Evolutionary conservation across 1,140 invertebrate genomes (phyloP).

Genomic region (Cephus cinctus): DNA sequence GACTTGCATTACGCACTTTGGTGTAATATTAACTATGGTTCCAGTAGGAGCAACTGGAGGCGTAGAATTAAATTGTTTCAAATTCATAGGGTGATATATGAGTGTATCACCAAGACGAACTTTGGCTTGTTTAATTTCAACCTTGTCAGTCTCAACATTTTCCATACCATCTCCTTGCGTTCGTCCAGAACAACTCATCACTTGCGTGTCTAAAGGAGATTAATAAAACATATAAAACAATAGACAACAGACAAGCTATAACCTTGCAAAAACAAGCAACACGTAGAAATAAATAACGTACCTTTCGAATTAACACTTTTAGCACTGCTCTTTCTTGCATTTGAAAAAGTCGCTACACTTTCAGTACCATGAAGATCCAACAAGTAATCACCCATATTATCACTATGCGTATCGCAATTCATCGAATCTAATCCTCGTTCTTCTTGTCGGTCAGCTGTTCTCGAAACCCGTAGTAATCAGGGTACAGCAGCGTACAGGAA

Average conservation of each 20-base stretch:
- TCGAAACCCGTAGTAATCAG: too few relatives aligned
- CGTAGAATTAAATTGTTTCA: constrained; percentile 42
- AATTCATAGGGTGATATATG: constrained; percentile 54
- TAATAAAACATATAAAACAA: background rate
- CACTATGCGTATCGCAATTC: background rate
- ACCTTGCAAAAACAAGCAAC: constrained; percentile 13
- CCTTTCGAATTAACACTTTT: constrained; percentile 20
- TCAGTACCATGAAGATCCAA: background rate
- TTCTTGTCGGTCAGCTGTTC: too few relatives aligned
- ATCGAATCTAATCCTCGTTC: background rate
- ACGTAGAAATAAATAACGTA: constrained; percentile 7
- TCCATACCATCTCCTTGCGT: constrained; percentile 62
- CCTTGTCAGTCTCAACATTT: constrained; percentile 33
- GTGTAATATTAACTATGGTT: constrained; percentile 51
- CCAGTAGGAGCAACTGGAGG: constrained; percentile 51
- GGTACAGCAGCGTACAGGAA: too few relatives aligned
- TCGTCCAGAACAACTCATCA: constrained; percentile 38
- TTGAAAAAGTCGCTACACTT: constrained; percentile 25
- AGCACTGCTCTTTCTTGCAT: constrained; percentile 24
- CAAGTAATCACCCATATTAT: background rate
- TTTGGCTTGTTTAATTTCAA: constrained; percentile 33
- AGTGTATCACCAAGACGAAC: constrained; percentile 44
- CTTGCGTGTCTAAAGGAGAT: constrained; percentile 28
- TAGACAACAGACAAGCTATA: constrained; percentile 7
- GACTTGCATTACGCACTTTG: constrained; percentile 38